phyloP scores from a whole-genome alignment of 2,113 vertebrate genomes.

The Lycaon pictus region DNA sequence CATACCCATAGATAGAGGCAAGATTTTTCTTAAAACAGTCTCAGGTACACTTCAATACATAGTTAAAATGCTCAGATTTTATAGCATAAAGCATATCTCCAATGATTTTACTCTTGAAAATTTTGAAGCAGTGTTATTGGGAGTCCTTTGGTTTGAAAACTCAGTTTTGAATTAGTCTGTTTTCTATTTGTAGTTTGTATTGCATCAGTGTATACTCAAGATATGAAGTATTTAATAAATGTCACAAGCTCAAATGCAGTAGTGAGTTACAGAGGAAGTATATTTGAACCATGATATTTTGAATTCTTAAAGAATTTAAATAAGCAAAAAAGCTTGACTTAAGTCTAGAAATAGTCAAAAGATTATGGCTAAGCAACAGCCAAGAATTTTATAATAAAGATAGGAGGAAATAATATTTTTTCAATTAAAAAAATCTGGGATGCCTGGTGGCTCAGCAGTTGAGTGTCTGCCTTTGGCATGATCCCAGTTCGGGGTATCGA shows the following conservation, averaged over 20 bases:
- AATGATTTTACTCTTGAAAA: not conserved
- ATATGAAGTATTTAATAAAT: slow-evolving; percentile 10
- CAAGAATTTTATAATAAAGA: not conserved
- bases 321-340: not conserved
- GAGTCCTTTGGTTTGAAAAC: not conserved
- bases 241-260: slow-evolving; percentile 20
- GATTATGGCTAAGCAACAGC: not conserved
- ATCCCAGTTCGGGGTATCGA: too few species aligned
- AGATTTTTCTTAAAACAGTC: not conserved
- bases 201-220: slow-evolving; percentile 18
- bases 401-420: not conserved
- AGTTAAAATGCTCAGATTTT: not conserved
- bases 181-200: slow-evolving; percentile 16
- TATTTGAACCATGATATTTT: slow-evolving; percentile 38
- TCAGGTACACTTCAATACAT: not conserved
- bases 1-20: not conserved
- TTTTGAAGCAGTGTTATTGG: not conserved
- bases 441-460: too few species aligned
- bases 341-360: slow-evolving; percentile 16
- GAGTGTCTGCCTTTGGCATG: too few species aligned
- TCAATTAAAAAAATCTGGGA: not conserved
- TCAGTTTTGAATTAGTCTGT: slow-evolving; percentile 23
- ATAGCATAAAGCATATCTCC: not conserved
- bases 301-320: slow-evolving; percentile 16
- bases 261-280: not conserved